phyloP scores from a whole-genome alignment of 2,113 vertebrate species.

The Glareola pratincola region DNA sequence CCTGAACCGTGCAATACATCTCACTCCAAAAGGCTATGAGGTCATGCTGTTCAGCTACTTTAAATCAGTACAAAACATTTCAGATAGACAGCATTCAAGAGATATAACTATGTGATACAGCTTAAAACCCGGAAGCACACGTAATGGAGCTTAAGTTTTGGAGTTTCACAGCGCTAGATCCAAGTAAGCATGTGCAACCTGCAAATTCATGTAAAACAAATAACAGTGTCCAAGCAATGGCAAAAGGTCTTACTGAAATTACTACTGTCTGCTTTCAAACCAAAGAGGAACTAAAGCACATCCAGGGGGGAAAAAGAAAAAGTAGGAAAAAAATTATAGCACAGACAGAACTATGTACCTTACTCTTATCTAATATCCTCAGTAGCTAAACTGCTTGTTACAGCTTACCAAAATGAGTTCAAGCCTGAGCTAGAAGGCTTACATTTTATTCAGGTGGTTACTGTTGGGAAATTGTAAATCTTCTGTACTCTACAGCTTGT shows the following conservation, averaged over 20 bases:
- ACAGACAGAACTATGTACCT: background rate
- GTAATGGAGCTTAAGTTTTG: accelerated
- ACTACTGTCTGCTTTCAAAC: background rate
- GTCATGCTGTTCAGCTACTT: background rate
- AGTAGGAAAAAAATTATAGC: background rate
- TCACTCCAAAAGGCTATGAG: background rate
- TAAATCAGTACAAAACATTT: background rate
- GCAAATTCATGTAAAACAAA: background rate
- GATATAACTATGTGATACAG: background rate
- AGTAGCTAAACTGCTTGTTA: background rate
- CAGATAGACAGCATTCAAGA: background rate
- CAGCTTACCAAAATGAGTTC: background rate
- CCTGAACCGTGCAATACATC: background rate
- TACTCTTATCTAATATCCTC: background rate
- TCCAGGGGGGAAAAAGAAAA: accelerated
- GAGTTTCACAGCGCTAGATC: background rate
- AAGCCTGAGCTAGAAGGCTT: background rate
- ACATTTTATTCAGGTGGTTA: background rate
- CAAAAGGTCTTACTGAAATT: background rate
- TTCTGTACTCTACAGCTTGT: background rate
- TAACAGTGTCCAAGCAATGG: background rate
- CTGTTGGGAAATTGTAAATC: background rate
- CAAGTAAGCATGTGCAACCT: background rate
- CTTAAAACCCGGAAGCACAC: background rate
- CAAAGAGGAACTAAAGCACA: background rate